Evolutionary conservation across 2,113 vertebrate genomes (phyloP).

Genomic region (Anguilla japonica): DNA sequence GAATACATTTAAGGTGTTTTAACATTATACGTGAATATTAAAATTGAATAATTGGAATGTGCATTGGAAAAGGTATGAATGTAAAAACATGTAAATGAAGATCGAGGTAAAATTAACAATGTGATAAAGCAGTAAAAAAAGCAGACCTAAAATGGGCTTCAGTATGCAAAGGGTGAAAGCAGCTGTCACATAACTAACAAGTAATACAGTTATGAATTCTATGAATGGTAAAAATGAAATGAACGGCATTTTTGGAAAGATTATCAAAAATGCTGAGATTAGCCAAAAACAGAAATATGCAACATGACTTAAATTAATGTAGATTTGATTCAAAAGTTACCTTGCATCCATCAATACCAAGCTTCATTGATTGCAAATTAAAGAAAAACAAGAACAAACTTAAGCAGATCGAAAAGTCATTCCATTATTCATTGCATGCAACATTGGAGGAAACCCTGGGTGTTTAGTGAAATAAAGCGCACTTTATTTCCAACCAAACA

Average conservation of each 20-base stretch:
- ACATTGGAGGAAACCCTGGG: background rate
- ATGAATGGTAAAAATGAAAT: no score
- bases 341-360: constrained; percentile 67
- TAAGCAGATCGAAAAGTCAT: background rate
- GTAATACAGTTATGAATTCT: no score
- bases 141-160: no score
- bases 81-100: no score
- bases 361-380: constrained; percentile 66
- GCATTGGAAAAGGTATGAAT: background rate
- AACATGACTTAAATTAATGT: background rate
- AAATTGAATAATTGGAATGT: background rate
- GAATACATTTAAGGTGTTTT: background rate
- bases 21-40: background rate
- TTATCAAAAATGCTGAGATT: no score
- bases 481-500: background rate
- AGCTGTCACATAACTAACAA: no score
- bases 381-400: constrained; percentile 52
- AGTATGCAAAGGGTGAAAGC: no score
- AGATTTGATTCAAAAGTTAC: constrained; percentile 50
- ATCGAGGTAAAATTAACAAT: no score
- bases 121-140: no score
- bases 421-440: background rate
- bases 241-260: no score
- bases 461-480: background rate
- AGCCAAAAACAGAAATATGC: no score